A percentile compares a stretch with the other conserved stretches of the same genome.
phyloP scores from a whole-genome alignment of 2,888 invertebrate genomes.

The Scaptomyza polygonia region DNA sequence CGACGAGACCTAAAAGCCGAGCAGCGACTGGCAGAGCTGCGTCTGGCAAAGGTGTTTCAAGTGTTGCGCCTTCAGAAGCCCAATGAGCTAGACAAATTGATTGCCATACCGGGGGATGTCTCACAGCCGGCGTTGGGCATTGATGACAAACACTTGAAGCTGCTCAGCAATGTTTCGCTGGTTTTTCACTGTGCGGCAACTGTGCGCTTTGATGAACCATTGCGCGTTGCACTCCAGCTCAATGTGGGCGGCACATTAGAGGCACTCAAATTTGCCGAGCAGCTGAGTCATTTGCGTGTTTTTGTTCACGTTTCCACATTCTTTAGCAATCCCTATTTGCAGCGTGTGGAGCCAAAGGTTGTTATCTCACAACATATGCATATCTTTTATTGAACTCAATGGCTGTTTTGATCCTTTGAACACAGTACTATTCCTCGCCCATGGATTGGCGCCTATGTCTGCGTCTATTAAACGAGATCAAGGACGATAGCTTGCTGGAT shows the following conservation, averaged over 20 bases:
- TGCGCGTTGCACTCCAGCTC: slow-evolving; percentile 87
- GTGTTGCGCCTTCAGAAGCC: slow-evolving; percentile 66
- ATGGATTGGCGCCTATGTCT: slow-evolving; percentile 79
- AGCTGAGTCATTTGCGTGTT: slow-evolving; percentile 85
- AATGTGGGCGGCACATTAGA: slow-evolving; percentile 89
- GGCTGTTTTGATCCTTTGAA: not conserved
- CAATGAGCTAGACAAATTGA: slow-evolving; percentile 68
- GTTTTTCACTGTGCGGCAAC: slow-evolving; percentile 93
- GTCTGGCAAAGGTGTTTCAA: slow-evolving; percentile 82
- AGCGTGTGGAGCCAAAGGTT: slow-evolving; percentile 89
- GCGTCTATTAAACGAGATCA: slow-evolving; percentile 62
- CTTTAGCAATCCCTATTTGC: slow-evolving; percentile 92
- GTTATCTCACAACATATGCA: not conserved
- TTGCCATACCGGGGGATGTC: slow-evolving; percentile 78
- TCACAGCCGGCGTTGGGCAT: slow-evolving; percentile 70
- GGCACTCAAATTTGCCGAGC: slow-evolving; percentile 86
- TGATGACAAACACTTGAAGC: slow-evolving; percentile 31
- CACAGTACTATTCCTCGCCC: slow-evolving; percentile 71
- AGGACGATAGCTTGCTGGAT: slow-evolving; percentile 53
- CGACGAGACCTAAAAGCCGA: slow-evolving; percentile 88
- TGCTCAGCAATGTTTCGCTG: slow-evolving; percentile 86
- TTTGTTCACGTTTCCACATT: slow-evolving; percentile 94
- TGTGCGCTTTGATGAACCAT: slow-evolving; percentile 91
- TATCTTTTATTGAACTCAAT: no score
- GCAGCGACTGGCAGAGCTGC: slow-evolving; percentile 87